phyloP scores from a whole-genome alignment of 2,888 invertebrate genomes.

The Ceriagrion tenellum region DNA sequence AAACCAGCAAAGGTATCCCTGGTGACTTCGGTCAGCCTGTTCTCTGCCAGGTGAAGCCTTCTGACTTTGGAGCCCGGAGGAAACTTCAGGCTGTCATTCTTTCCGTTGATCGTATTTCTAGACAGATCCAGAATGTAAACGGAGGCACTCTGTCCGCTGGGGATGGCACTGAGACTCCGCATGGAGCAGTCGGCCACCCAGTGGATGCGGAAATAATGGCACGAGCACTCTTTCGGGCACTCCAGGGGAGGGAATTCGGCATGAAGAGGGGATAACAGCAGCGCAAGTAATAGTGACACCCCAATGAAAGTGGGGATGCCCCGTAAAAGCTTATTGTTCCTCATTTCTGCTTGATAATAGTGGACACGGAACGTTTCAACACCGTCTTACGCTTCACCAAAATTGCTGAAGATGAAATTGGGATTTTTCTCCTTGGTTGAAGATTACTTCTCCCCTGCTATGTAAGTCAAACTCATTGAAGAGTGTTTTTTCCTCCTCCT shows the following conservation, averaged over 20 bases:
- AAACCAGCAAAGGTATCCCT: slow-evolving; percentile 83
- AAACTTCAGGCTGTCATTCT: slow-evolving; percentile 78
- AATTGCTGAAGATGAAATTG: too few relatives aligned
- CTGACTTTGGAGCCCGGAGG: slow-evolving; percentile 85
- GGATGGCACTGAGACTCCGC: slow-evolving; percentile 85
- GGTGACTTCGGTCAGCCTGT: slow-evolving; percentile 82
- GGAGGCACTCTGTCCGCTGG: slow-evolving; percentile 83
- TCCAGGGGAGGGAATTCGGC: slow-evolving; percentile 84
- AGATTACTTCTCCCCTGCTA: too few relatives aligned
- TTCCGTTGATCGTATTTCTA: slow-evolving; percentile 78
- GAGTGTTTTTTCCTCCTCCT: too few relatives aligned
- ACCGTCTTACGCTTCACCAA: neutral
- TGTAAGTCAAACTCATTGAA: too few relatives aligned
- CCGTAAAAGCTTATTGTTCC: neutral
- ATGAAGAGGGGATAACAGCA: slow-evolving; percentile 77
- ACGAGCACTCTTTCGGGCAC: slow-evolving; percentile 85
- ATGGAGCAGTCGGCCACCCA: slow-evolving; percentile 89
- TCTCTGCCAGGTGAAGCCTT: slow-evolving; percentile 85
- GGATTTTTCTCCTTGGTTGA: too few relatives aligned
- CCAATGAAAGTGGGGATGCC: neutral
- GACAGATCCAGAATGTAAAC: slow-evolving; percentile 87
- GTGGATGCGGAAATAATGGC: slow-evolving; percentile 87
- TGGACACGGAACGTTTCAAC: neutral
- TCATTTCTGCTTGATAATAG: neutral
- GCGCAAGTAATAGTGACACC: neutral